A percentile compares a stretch with the other conserved stretches of the same genome.
These are phyloP conservation scores for Psophia crepitans DNA, from an alignment of 2,113 vertebrate species.

Conservation along the genomic window DNA sequence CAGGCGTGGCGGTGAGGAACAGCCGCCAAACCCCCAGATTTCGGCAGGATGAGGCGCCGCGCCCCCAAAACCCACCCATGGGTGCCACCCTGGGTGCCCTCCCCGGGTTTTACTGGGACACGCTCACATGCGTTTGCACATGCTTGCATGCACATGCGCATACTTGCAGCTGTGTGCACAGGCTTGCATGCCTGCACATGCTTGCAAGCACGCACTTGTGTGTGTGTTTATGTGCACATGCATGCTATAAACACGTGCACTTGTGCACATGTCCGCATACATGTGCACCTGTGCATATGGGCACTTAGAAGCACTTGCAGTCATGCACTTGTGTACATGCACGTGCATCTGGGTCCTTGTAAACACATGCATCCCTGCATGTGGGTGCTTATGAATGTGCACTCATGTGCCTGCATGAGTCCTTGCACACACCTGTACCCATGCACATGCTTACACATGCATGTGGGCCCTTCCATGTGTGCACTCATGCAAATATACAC, in stretches of 20 bases:
- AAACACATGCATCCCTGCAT: too few species aligned
- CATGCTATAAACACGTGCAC: neutral
- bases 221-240: too few species aligned
- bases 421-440: too few species aligned
- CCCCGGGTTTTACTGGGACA: neutral
- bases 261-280: fast-evolving
- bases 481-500: neutral
- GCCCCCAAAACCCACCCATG: neutral
- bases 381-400: too few species aligned
- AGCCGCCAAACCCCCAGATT: neutral
- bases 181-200: too few species aligned
- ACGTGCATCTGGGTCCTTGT: fast-evolving
- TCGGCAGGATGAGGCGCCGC: neutral
- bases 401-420: fast-evolving
- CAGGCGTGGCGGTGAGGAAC: neutral
- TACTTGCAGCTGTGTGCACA: fast-evolving
- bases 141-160: too few species aligned
- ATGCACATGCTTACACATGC: too few species aligned
- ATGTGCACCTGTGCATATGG: too few species aligned
- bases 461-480: neutral
- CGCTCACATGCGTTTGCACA: fast-evolving
- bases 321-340: neutral
- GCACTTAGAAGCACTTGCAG: fast-evolving
- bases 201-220: neutral
- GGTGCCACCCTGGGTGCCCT: neutral